These are phyloP conservation scores for Hypomecis atomaria DNA, from an alignment of 2,888 invertebrate species.

Conservation along the genomic window DNA sequence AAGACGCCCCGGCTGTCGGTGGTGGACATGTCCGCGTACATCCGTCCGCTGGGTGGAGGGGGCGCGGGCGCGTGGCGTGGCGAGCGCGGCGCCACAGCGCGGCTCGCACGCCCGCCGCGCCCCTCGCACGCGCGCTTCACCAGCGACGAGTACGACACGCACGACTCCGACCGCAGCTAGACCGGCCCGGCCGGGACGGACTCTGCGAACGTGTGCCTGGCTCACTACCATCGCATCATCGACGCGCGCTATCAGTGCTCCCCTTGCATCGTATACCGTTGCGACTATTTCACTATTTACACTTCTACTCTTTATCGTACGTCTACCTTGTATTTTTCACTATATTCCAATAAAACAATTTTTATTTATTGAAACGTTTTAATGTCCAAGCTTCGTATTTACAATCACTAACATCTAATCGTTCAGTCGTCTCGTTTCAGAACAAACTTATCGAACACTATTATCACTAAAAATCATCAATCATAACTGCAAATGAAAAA, in stretches of 20 bases:
- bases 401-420: conserved; percentile 82
- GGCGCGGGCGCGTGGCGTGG: conserved; percentile 14
- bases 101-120: conserved; percentile 55
- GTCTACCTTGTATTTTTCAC: conserved; percentile 11
- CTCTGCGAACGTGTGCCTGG: not conserved
- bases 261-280: conserved; percentile 20
- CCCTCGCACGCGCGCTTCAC: conserved; percentile 58
- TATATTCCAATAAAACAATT: conserved; percentile 62
- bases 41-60: conserved; percentile 57
- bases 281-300: conserved; percentile 2
- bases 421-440: conserved; percentile 81
- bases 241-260: conserved; percentile 4
- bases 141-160: conserved; percentile 79
- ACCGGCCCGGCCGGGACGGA: too few species aligned
- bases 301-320: conserved; percentile 3
- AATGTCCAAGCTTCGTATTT: conserved; percentile 83
- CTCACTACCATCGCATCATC: not conserved
- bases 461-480: conserved; percentile 79
- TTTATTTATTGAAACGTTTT: conserved; percentile 78
- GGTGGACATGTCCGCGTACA: conserved; percentile 73
- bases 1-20: conserved; percentile 72
- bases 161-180: conserved; percentile 58
- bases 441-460: conserved; percentile 82
- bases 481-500: conserved; percentile 80
- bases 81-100: conserved; percentile 24